These are phyloP conservation scores for Rhyzopertha dominica DNA, from an alignment of 1,140 invertebrate genomes.

Conservation along the genomic window DNA sequence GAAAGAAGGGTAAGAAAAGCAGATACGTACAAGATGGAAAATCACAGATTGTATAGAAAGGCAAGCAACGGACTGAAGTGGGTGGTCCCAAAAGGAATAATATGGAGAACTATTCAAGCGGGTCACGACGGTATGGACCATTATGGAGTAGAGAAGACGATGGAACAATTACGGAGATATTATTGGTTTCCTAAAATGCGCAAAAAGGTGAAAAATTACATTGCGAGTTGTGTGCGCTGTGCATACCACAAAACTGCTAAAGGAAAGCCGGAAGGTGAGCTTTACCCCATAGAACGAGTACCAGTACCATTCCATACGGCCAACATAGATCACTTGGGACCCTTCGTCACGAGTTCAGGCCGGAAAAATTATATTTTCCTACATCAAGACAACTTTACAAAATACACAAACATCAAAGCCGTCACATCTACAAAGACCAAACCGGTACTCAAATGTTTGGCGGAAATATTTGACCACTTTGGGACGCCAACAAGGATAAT, in stretches of 20 bases:
- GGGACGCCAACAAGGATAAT: not conserved
- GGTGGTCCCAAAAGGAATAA: constrained; percentile 6
- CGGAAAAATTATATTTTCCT: constrained; percentile 32
- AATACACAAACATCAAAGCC: constrained; percentile 15
- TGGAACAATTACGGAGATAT: not conserved
- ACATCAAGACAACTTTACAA: constrained; percentile 37
- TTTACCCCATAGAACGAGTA: not conserved
- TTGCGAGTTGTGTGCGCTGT: constrained; percentile 3
- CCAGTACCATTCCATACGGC: not conserved
- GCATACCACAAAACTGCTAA: not conserved
- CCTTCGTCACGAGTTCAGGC: constrained; percentile 18
- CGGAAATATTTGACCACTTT: not conserved
- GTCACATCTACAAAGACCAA: constrained; percentile 2
- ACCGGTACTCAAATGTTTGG: not conserved
- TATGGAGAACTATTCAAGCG: constrained; percentile 1
- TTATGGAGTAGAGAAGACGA: constrained; percentile 5
- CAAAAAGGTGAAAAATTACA: constrained; percentile 5
- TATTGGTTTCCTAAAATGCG: constrained; percentile 14
- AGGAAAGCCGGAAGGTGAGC: no score
- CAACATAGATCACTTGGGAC: not conserved
- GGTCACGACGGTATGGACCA: constrained; percentile 6
- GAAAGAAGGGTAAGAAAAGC: no score
- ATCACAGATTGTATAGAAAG: constrained; percentile 9
- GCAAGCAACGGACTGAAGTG: not conserved
- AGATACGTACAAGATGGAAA: not conserved